Evolutionary conservation across 1,140 invertebrate species (phyloP), one percentile per base, ranked within the genome.

Genomic region (Drosophila truncata): DNA sequence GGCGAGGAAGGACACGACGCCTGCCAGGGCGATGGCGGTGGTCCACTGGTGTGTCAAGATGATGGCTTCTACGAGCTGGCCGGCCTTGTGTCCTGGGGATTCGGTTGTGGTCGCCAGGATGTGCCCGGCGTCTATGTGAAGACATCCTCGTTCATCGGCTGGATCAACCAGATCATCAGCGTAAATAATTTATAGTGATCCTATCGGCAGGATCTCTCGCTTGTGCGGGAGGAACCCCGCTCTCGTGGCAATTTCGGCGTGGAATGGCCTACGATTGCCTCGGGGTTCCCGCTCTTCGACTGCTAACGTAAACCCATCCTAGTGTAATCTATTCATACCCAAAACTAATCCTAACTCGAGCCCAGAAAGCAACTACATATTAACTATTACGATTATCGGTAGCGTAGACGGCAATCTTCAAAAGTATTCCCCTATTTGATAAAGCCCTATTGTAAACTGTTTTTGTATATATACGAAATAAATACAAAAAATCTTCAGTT

Each of bases 101-200:
- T 98, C 92, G 97, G 97, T 61, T 98, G 97, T 93, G 97, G 97
- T 2, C 94, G 97, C 29, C 94, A 96, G 44, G 96, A 98, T 92
- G 97, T 98, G 16, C 97, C 97, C 16, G 97, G 97, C 33, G 97
- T 99, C 52, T 99, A 98, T 93, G 97, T 98, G 25, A 98, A 98
- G 94, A 97, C 98, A 7, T 97, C 97, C 18, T 96, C 97, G 7
- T 98, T 98, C 93, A 98, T 98, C 74, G 97, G 97, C 50, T 99
- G 98, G 98, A 98, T 99, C 91, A 98, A 98, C 94, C 97, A 98
- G 94, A 99, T 99, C 60, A 98, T 99, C 86, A 98, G 97, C 88
- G 97, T 98, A 64, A 98, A 98, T 93, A 98, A 98, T 94, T 94
- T 97, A 93, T 97, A 96, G 88, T 92, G 55, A 64, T 55, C 52